Conservation (phyloP, 2,113 vertebrate genomes). For the Rhinogobius similis region DNA sequence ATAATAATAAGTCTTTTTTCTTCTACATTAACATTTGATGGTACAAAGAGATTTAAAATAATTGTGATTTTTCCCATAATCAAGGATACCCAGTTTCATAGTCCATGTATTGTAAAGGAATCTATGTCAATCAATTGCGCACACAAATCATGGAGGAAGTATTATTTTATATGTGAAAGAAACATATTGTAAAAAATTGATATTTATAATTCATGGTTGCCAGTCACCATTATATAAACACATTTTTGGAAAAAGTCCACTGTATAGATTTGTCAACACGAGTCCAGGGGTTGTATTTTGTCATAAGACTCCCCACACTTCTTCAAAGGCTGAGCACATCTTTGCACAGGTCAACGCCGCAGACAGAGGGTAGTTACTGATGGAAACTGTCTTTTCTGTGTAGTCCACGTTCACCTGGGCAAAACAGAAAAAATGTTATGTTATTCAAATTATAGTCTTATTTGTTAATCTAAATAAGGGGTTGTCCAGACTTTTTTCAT, state of each 20-base stretch:
- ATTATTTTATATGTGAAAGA: neutral
- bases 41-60: no score
- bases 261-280: conserved; percentile 26
- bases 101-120: neutral
- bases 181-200: neutral
- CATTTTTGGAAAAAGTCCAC: conserved; percentile 3
- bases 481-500: no score
- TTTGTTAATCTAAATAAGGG: no score
- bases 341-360: conserved; percentile 95
- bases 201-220: neutral
- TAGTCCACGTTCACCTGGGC: conserved; percentile 89
- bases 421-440: neutral
- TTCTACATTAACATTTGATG: no score
- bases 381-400: conserved; percentile 88
- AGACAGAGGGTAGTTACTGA: conserved; percentile 97
- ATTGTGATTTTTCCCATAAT: no score
- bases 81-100: neutral
- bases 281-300: neutral
- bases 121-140: neutral
- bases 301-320: conserved; percentile 92
- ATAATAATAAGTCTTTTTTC: no score
- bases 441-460: no score
- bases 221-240: conserved; percentile 6
- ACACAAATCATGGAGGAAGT: neutral
- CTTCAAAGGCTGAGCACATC: conserved; percentile 94